Percentiles rank a stretch among this genome's conserved stretches.
Conservation (phyloP, 2,113 vertebrate genomes). For the Tragelaphus strepsiceros region DNA sequence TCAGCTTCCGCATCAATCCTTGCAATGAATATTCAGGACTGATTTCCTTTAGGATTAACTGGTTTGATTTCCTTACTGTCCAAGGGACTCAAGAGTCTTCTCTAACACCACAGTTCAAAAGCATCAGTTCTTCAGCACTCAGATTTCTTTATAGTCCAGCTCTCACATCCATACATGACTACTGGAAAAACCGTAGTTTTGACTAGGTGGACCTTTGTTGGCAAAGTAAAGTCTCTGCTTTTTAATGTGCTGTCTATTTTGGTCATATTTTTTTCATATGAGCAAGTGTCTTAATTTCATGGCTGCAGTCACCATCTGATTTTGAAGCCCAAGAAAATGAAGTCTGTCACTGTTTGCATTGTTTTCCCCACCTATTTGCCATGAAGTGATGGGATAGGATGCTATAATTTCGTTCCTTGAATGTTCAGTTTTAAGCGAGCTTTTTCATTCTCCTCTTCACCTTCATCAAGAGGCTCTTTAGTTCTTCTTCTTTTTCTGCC, state of each 20-base stretch:
- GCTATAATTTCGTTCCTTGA: background rate
- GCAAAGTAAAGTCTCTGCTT: background rate
- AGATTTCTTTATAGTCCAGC: background rate
- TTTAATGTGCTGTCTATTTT: background rate
- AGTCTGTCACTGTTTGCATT: background rate
- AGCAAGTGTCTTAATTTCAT: background rate
- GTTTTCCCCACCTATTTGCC: background rate
- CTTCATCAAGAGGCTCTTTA: background rate
- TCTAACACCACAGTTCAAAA: background rate
- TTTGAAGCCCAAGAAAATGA: background rate
- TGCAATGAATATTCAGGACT: background rate
- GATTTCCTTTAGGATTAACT: background rate
- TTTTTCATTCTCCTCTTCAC: background rate
- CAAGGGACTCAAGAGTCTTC: background rate
- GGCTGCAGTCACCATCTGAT: background rate
- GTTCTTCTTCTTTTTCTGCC: background rate
- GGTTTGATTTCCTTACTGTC: background rate
- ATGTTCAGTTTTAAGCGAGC: background rate
- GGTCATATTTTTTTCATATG: background rate
- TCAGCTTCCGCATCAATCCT: background rate
- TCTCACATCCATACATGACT: background rate
- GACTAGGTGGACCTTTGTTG: background rate
- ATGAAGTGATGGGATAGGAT: background rate
- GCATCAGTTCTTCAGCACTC: accelerated
- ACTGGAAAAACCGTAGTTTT: background rate